Percentiles rank a stretch among this genome's conserved stretches.
Evolutionary conservation across 2,113 vertebrate species (phyloP).

Genomic region (Solea senegalensis): DNA sequence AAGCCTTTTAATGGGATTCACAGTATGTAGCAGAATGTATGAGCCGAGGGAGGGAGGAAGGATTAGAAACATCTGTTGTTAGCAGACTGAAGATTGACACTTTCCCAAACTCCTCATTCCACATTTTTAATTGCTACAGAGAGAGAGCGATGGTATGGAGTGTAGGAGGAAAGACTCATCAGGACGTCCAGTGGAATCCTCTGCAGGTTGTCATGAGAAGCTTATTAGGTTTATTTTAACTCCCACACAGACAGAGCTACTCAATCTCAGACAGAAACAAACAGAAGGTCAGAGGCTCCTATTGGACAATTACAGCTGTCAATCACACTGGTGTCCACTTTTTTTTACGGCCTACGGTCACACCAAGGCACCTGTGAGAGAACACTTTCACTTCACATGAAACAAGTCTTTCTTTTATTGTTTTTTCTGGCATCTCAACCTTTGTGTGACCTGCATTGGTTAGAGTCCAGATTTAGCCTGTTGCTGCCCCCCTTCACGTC

Average conservation of each 20-base stretch:
- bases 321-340: too few relatives aligned
- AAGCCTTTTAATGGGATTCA: neutral
- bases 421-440: neutral
- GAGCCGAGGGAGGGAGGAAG: conserved; percentile 14
- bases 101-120: conserved; percentile 25
- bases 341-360: conserved; percentile 3
- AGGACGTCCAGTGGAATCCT: conserved; percentile 59
- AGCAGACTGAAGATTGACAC: conserved; percentile 37
- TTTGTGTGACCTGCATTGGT: conserved; percentile 22
- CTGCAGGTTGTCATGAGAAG: conserved; percentile 59
- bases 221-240: conserved; percentile 73
- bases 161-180: conserved; percentile 33
- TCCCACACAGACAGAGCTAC: conserved; percentile 49
- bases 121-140: conserved; percentile 14
- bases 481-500: conserved; percentile 29
- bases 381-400: neutral
- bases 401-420: neutral
- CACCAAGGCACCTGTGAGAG: conserved; percentile 20
- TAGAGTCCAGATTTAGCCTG: conserved; percentile 19
- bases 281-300: too few relatives aligned
- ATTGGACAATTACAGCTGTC: too few relatives aligned
- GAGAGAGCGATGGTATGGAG: neutral
- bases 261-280: neutral
- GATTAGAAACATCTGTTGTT: conserved; percentile 67
- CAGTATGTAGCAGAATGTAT: conserved; percentile 1